Evolutionary conservation across 2,113 vertebrate genomes (phyloP).

Genomic region (Poecilia latipinna): DNA sequence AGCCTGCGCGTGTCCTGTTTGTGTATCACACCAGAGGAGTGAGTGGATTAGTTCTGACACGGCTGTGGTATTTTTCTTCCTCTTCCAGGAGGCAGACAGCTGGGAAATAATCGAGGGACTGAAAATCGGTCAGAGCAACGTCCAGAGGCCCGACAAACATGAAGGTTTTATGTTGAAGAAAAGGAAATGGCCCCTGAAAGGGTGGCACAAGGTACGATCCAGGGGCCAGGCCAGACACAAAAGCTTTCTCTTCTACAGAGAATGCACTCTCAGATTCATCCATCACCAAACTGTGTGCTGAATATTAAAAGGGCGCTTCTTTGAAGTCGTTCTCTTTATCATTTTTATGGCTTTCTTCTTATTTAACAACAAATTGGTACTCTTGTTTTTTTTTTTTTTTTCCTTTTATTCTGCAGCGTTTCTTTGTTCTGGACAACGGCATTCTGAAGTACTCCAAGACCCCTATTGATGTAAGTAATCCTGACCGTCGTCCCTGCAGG

Average conservation of each 20-base stretch:
- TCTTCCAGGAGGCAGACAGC: conserved; percentile 91
- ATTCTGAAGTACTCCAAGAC: conserved; percentile 99
- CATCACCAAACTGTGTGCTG: conserved; percentile 12
- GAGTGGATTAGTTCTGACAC: conserved; percentile 40
- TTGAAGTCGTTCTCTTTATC: conserved; percentile 3
- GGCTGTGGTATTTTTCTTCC: conserved; percentile 17
- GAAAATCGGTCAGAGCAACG: conserved; percentile 96
- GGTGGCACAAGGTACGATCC: conserved; percentile 95
- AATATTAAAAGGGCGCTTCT: conserved; percentile 1
- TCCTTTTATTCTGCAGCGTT: conserved; percentile 82
- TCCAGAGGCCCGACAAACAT: conserved; percentile 96
- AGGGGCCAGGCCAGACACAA: background rate
- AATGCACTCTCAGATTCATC: conserved; percentile 14
- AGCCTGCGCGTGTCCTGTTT: background rate
- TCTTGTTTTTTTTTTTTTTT: background rate
- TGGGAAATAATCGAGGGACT: conserved; percentile 99
- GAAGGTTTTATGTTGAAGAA: conserved; percentile 99
- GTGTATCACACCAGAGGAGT: conserved; percentile 2
- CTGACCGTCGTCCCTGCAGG: conserved; percentile 55
- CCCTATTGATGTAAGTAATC: conserved; percentile 95
- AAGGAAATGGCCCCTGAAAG: conserved; percentile 99
- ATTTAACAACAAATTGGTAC: conserved; percentile 27
- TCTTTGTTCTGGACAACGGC: conserved; percentile 98
- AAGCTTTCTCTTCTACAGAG: conserved; percentile 8
- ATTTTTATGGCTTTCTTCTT: conserved; percentile 2